Conservation (phyloP, 1,140 invertebrate genomes). For the Drosophila parvula region DNA sequence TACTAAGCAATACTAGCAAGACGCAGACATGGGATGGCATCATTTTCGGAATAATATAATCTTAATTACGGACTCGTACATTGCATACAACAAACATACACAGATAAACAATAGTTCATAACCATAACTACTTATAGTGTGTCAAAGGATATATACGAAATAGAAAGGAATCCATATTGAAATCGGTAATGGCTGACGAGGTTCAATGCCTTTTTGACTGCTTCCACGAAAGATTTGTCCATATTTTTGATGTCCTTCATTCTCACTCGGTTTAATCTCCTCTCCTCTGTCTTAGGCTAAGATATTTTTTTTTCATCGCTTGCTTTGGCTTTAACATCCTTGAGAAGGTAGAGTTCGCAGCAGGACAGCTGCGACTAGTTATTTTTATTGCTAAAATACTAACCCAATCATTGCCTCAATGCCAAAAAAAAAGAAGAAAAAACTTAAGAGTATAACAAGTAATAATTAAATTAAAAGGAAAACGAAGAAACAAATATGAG, state of each 20-base stretch:
- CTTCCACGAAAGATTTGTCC: slow-evolving; percentile 34
- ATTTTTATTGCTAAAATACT: slow-evolving; percentile 15
- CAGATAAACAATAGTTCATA: slow-evolving; percentile 39
- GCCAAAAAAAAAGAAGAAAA: slow-evolving; percentile 32
- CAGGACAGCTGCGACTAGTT: slow-evolving; percentile 28
- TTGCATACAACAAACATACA: slow-evolving; percentile 16
- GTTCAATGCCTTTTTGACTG: slow-evolving; percentile 24
- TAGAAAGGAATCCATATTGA: neutral
- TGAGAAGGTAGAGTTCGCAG: slow-evolving; percentile 38
- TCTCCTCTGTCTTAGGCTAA: slow-evolving; percentile 31
- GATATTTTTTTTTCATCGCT: slow-evolving; percentile 7
- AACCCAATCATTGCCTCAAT: slow-evolving; percentile 39
- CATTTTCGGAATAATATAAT: slow-evolving; percentile 18
- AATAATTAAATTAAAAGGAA: slow-evolving; percentile 3
- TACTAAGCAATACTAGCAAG: slow-evolving; percentile 26
- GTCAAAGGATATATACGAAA: slow-evolving; percentile 31
- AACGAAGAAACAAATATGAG: slow-evolving; percentile 13
- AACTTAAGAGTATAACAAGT: neutral
- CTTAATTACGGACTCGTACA: slow-evolving; percentile 24
- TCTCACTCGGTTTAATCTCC: slow-evolving; percentile 1
- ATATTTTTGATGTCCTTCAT: slow-evolving; percentile 6
- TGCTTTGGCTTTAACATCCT: slow-evolving; percentile 18
- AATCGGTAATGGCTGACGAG: slow-evolving; percentile 11
- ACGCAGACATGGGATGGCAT: neutral
- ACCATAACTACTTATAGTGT: slow-evolving; percentile 18